These are phyloP conservation scores for Myotis yumanensis DNA, from an alignment of 2,113 vertebrate genomes.

Conservation along the genomic window DNA sequence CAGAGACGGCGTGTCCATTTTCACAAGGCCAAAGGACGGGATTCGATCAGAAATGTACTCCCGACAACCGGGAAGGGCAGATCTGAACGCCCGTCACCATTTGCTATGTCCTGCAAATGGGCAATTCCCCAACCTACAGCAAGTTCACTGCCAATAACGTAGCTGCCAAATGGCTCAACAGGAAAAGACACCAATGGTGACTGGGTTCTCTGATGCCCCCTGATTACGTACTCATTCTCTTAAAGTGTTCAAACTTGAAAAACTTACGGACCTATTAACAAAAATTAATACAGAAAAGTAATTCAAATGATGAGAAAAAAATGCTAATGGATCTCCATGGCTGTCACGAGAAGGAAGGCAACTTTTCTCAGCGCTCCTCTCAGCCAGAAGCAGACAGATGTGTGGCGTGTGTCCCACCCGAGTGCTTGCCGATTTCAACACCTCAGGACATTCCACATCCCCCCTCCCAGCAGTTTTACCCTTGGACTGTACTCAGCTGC, in stretches of 20 bases:
- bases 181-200: not conserved
- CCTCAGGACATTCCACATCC: not conserved
- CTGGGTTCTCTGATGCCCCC: not conserved
- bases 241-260: not conserved
- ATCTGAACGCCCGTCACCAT: not conserved
- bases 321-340: not conserved
- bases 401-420: not conserved
- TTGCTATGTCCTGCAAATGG: fast-evolving
- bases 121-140: not conserved
- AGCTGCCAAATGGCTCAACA: not conserved
- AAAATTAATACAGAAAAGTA: not conserved
- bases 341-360: not conserved
- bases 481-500: too few relatives aligned
- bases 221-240: not conserved
- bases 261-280: not conserved
- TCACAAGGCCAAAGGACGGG: not conserved
- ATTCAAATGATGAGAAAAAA: not conserved
- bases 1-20: not conserved
- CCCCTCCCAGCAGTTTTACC: not conserved
- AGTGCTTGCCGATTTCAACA: not conserved
- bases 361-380: not conserved
- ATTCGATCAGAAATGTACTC: not conserved
- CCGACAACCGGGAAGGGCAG: not conserved
- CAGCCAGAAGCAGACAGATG: not conserved
- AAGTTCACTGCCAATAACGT: not conserved